Percentiles rank a stretch among this genome's conserved stretches.
phyloP scores from a whole-genome alignment of 2,113 vertebrate species.

The Nesoenas mayeri region DNA sequence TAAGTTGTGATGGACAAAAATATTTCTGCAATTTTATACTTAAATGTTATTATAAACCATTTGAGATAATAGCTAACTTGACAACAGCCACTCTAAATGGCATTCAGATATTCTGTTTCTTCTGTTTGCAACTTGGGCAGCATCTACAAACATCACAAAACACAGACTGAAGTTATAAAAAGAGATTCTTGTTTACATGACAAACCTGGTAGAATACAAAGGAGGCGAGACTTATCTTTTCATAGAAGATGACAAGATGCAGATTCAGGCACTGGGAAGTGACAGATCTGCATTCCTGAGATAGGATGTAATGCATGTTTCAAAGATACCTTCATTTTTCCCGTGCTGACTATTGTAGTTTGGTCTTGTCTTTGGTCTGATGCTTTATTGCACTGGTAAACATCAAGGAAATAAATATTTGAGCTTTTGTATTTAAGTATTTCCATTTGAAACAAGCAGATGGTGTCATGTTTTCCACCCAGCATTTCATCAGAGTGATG shows the following conservation, averaged over 20 bases:
- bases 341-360: constrained; percentile 29
- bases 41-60: not conserved
- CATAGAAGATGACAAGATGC: constrained; percentile 37
- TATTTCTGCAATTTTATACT: not conserved
- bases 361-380: constrained; percentile 64
- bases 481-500: not conserved
- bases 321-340: constrained; percentile 62
- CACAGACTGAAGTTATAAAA: not conserved
- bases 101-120: not conserved
- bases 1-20: not conserved
- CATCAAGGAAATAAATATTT: constrained; percentile 57
- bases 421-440: constrained; percentile 32
- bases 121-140: not conserved
- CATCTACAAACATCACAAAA: not conserved
- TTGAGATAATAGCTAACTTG: not conserved
- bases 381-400: constrained; percentile 64
- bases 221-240: constrained; percentile 26
- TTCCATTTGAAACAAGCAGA: constrained; percentile 43
- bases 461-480: not conserved
- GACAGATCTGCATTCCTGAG: constrained; percentile 58
- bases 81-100: not conserved
- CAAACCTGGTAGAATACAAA: constrained; percentile 38
- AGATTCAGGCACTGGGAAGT: constrained; percentile 53
- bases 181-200: constrained; percentile 4
- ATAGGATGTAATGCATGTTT: constrained; percentile 48